phyloP scores from a whole-genome alignment of 2,797 vertebrate genomes.

The Microctenopoma steveboyesi region DNA sequence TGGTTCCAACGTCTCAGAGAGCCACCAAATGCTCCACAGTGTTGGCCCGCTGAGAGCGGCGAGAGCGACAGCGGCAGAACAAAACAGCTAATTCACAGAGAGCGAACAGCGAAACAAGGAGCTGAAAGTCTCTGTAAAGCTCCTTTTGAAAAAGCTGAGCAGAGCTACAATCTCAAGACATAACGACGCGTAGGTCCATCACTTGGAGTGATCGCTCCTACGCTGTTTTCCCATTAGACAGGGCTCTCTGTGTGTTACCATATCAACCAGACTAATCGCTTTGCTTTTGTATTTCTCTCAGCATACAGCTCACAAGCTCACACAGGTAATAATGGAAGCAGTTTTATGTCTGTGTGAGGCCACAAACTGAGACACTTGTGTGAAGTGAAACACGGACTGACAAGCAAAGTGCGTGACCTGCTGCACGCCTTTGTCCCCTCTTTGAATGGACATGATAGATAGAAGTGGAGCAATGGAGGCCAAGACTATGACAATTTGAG shows the following conservation, averaged over 20 bases:
- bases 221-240: too few relatives aligned
- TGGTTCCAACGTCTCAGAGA: not conserved
- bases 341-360: constrained; percentile 14
- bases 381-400: constrained; percentile 31
- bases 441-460: constrained; percentile 75
- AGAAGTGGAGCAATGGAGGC: constrained; percentile 72
- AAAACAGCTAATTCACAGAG: not conserved
- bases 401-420: constrained; percentile 59
- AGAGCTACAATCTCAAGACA: not conserved
- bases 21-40: too few relatives aligned
- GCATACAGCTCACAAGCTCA: constrained; percentile 18
- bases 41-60: too few relatives aligned
- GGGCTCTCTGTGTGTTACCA: too few relatives aligned
- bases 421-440: constrained; percentile 68
- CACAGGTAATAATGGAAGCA: constrained; percentile 19
- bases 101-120: not conserved
- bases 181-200: not conserved
- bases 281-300: constrained; percentile 15
- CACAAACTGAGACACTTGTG: constrained; percentile 44
- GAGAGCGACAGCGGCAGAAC: not conserved
- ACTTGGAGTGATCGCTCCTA: too few relatives aligned
- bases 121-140: not conserved
- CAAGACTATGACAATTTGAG: constrained; percentile 76
- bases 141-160: not conserved
- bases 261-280: constrained; percentile 9